A percentile compares a stretch with the other conserved stretches of the same genome.
phyloP scores from a whole-genome alignment of 1,140 invertebrate species.

The Metaphire vulgaris region DNA sequence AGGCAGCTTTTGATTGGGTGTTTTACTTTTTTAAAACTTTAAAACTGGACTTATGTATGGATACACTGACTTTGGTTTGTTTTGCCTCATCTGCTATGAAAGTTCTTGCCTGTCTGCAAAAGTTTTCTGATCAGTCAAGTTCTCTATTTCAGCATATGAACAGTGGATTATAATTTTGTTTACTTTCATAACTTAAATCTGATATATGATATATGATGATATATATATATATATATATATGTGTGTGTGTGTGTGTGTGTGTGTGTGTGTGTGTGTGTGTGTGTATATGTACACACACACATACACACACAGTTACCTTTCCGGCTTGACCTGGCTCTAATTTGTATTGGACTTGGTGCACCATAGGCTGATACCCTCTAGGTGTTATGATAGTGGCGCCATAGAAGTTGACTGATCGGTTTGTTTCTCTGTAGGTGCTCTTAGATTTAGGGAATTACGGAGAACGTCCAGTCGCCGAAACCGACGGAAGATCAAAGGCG shows the following conservation, averaged over 20 bases:
- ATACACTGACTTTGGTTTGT: no score
- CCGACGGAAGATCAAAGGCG: slow-evolving; percentile 69
- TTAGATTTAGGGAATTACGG: slow-evolving; percentile 82
- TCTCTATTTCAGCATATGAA: no score
- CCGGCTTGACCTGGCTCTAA: neutral
- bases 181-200: no score
- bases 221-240: no score
- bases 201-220: no score
- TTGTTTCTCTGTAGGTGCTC: slow-evolving; percentile 58
- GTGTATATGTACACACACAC: neutral
- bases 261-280: neutral
- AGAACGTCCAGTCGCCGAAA: slow-evolving; percentile 68
- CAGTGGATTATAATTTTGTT: no score
- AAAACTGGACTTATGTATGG: no score
- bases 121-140: no score
- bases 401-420: neutral
- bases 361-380: no score
- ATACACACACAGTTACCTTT: neutral
- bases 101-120: no score
- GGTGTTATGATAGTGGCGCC: neutral
- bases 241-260: no score
- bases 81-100: no score
- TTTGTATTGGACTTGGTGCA: neutral
- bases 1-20: neutral
- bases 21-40: neutral